A percentile compares a stretch with the other conserved stretches of the same genome.
These are phyloP conservation scores for Panagrolaimus sp. DNA, from an alignment of 1,140 invertebrate species.

Conservation along the genomic window DNA sequence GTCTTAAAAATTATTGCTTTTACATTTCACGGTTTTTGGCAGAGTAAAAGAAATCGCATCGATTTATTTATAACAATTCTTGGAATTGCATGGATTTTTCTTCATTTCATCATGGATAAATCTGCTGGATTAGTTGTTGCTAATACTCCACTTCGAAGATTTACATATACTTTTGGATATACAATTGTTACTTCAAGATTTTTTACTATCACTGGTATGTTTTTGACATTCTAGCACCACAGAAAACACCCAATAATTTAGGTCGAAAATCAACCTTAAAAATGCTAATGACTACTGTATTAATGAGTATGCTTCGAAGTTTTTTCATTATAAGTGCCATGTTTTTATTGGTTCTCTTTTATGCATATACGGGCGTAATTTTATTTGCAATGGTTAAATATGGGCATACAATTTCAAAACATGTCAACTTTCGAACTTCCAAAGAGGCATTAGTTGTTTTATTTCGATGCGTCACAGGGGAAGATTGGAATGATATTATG, in stretches of 20 bases:
- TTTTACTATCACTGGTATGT: slow-evolving; percentile 84
- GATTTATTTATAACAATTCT: slow-evolving; percentile 93
- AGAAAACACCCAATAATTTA: slow-evolving; percentile 25
- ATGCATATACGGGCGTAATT: slow-evolving; percentile 93
- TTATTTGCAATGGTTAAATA: slow-evolving; percentile 98
- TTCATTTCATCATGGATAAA: slow-evolving; percentile 78
- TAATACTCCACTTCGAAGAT: slow-evolving; percentile 52
- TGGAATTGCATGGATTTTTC: slow-evolving; percentile 90
- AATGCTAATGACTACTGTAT: slow-evolving; percentile 95
- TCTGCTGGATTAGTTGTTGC: slow-evolving; percentile 27
- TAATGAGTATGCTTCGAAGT: slow-evolving; percentile 96
- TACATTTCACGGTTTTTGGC: slow-evolving; percentile 94
- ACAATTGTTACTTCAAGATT: slow-evolving; percentile 94
- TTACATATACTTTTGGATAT: slow-evolving; percentile 84
- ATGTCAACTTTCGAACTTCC: slow-evolving; percentile 92
- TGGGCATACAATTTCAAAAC: slow-evolving; percentile 88
- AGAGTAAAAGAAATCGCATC: slow-evolving; percentile 91
- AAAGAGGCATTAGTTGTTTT: slow-evolving; percentile 92
- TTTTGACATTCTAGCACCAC: not conserved
- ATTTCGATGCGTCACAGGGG: slow-evolving; percentile 97
- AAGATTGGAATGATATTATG: slow-evolving; percentile 99
- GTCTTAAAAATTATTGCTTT: slow-evolving; percentile 98
- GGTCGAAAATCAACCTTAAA: slow-evolving; percentile 75
- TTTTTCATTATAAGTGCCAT: slow-evolving; percentile 99
- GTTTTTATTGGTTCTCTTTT: slow-evolving; percentile 97